A percentile compares a stretch with the other conserved stretches of the same genome.
Evolutionary conservation across 2,113 vertebrate species (phyloP).

Genomic region (Istiophorus platypterus): DNA sequence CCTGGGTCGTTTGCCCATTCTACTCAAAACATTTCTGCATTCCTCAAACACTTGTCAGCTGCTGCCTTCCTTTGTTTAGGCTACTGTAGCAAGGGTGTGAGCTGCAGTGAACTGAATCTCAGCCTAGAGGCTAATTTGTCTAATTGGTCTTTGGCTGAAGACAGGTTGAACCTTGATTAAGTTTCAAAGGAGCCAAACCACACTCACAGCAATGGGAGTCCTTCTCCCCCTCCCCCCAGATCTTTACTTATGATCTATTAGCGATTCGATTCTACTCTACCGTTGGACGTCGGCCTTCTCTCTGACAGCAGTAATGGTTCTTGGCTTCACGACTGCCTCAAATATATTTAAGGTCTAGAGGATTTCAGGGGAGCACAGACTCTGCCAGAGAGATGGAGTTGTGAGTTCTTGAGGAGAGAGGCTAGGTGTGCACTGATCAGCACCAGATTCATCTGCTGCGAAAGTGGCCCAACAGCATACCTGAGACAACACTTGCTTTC

Average conservation of each 20-base stretch:
- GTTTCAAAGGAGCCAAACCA: constrained; percentile 56
- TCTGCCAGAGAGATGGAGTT: constrained; percentile 51
- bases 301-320: constrained; percentile 64
- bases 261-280: constrained; percentile 48
- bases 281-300: constrained; percentile 53
- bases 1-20: constrained; percentile 40
- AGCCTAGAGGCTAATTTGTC: constrained; percentile 37
- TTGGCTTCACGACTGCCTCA: constrained; percentile 58
- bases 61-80: constrained; percentile 49
- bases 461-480: not conserved
- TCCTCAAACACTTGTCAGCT: constrained; percentile 30
- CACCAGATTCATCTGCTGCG: constrained; percentile 33
- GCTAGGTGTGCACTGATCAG: constrained; percentile 56
- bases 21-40: constrained; percentile 35
- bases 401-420: constrained; percentile 26
- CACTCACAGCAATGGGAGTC: constrained; percentile 23
- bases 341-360: constrained; percentile 61
- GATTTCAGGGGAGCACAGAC: constrained; percentile 43
- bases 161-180: constrained; percentile 53
- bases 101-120: constrained; percentile 25
- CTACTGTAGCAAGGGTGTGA: constrained; percentile 29
- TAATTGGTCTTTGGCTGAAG: constrained; percentile 63
- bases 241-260: constrained; percentile 58
- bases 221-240: not conserved
- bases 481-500: constrained; percentile 36